A percentile compares a stretch with the other conserved stretches of the same genome.
phyloP scores from a whole-genome alignment of 2,888 invertebrate species.

The Phalera bucephala region DNA sequence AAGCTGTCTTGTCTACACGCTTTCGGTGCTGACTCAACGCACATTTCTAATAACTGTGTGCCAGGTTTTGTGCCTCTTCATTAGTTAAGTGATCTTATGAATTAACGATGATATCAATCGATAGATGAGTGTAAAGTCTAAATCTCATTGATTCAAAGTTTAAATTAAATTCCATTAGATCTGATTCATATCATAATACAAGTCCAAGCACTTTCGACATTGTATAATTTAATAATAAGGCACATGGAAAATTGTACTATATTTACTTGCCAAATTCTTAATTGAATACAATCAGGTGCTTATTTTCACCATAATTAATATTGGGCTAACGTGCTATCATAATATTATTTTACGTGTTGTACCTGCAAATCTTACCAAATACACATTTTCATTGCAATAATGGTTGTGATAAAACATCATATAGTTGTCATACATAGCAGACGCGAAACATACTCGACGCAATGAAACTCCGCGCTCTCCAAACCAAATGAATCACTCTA shows the following conservation, averaged over 20 bases:
- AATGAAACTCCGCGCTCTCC: constrained; percentile 56
- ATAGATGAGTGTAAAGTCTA: constrained; percentile 10
- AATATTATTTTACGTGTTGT: constrained; percentile 53
- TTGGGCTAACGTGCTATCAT: constrained; percentile 37
- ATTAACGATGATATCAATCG: constrained; percentile 11
- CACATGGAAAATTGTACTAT: constrained; percentile 1
- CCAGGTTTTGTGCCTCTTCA: constrained; percentile 21
- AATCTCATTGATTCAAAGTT: constrained; percentile 18
- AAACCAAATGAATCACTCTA: constrained; percentile 56
- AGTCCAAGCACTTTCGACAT: neutral
- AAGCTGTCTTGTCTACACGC: constrained; percentile 10
- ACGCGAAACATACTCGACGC: constrained; percentile 41
- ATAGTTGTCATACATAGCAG: constrained; percentile 57
- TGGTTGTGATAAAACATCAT: constrained; percentile 76
- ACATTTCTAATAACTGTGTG: constrained; percentile 27
- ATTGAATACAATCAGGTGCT: constrained; percentile 24
- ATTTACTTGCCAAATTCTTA: constrained; percentile 27
- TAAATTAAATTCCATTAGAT: constrained; percentile 21
- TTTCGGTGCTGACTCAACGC: constrained; percentile 30
- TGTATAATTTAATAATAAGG: neutral
- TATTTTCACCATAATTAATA: constrained; percentile 14
- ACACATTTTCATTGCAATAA: constrained; percentile 72
- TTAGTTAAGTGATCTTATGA: constrained; percentile 6
- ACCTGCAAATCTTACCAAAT: constrained; percentile 74
- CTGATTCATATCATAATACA: constrained; percentile 16